Evolutionary conservation across 2,113 vertebrate genomes (phyloP).

Genomic region (chimpanzee (Pan troglodytes)): NHGRI_mPanTro3-v2.1_pri NC_086015.1:163944001-163944500

Average conservation of each 20-base stretch:
- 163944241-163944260: not conserved
- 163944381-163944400: not conserved
- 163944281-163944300: not conserved
- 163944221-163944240: not conserved
- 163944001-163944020: not conserved
- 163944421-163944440: not conserved
- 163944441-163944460: not conserved
- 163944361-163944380: not conserved
- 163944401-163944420: not conserved
- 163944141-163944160: not conserved
- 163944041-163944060: not conserved
- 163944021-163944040: not conserved
- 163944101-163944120: not conserved
- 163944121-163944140: not conserved
- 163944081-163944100: not conserved
- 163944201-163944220: not conserved
- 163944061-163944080: not conserved
- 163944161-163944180: not conserved
- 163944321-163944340: not conserved
- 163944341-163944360: not conserved
- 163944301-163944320: not conserved
- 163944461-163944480: constrained; percentile 9
- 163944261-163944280: not conserved
- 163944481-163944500: not conserved
- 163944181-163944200: not conserved